Percentiles rank a stretch among this genome's conserved stretches.
Conservation (phyloP, 2,113 vertebrate species). For the Cinclus cinclus region DNA sequence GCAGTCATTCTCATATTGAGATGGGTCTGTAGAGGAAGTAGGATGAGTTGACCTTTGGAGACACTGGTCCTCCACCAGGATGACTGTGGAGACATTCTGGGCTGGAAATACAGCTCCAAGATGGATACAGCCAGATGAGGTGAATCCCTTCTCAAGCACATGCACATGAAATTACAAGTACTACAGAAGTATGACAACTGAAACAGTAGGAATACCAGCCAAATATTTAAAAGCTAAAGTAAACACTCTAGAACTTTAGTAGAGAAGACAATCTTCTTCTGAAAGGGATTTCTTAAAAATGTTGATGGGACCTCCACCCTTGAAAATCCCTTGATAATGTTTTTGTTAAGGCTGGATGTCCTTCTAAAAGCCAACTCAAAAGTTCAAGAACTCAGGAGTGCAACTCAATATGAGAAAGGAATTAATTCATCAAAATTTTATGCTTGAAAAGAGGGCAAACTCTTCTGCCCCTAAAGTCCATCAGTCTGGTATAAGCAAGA, state of each 20-base stretch:
- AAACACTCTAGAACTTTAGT: background rate
- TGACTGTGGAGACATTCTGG: background rate
- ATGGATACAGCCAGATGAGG: background rate
- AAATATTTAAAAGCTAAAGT: background rate
- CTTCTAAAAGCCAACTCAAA: background rate
- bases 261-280: background rate
- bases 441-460: background rate
- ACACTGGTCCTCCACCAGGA: background rate
- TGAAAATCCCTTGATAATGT: background rate
- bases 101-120: background rate
- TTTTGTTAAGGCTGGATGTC: background rate
- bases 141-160: background rate
- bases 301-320: background rate
- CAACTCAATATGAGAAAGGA: background rate
- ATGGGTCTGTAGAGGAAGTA: background rate
- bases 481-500: background rate
- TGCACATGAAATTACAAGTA: background rate
- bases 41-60: background rate
- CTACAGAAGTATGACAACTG: background rate
- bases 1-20: background rate
- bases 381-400: background rate
- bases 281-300: background rate
- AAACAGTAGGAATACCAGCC: background rate
- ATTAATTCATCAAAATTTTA: background rate
- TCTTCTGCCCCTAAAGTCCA: background rate